These are phyloP conservation scores for Oxyruncus cristatus DNA, from an alignment of 2,113 vertebrate genomes.

Conservation along the genomic window DNA sequence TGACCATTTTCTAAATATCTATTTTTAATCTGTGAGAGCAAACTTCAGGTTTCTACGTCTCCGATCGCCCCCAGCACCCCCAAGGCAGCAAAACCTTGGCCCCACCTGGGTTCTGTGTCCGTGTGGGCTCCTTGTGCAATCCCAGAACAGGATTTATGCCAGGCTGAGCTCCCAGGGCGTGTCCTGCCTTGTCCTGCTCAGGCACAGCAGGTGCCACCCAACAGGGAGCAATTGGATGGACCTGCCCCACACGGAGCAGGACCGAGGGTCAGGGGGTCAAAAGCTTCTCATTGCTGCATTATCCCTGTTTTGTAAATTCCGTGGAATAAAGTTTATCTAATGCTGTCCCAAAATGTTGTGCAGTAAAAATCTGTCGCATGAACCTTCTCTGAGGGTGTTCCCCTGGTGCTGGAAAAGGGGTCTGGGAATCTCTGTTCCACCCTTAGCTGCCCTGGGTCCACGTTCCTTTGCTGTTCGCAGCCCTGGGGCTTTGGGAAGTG, in stretches of 20 bases:
- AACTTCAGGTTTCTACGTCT: neutral
- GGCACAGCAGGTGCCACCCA: neutral
- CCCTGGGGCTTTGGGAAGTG: neutral
- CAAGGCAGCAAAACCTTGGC: neutral
- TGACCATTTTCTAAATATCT: neutral
- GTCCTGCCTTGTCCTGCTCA: neutral
- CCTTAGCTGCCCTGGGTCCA: fast-evolving
- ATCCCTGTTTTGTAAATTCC: neutral
- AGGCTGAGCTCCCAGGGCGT: neutral
- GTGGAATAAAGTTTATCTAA: conserved; percentile 32
- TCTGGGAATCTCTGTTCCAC: neutral
- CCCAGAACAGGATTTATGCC: neutral
- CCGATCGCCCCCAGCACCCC: neutral
- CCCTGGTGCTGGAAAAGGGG: too few relatives aligned
- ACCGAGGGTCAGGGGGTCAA: neutral
- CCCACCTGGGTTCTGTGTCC: fast-evolving
- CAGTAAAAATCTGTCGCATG: fast-evolving
- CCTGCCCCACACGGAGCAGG: neutral
- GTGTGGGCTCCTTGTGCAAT: neutral
- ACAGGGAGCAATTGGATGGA: fast-evolving
- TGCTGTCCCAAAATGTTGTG: fast-evolving
- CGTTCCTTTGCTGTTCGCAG: neutral
- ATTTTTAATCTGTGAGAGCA: neutral
- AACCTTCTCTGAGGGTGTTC: neutral
- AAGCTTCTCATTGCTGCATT: neutral